Conservation (phyloP, 2,797 vertebrate species). For the Cygnus olor region DNA sequence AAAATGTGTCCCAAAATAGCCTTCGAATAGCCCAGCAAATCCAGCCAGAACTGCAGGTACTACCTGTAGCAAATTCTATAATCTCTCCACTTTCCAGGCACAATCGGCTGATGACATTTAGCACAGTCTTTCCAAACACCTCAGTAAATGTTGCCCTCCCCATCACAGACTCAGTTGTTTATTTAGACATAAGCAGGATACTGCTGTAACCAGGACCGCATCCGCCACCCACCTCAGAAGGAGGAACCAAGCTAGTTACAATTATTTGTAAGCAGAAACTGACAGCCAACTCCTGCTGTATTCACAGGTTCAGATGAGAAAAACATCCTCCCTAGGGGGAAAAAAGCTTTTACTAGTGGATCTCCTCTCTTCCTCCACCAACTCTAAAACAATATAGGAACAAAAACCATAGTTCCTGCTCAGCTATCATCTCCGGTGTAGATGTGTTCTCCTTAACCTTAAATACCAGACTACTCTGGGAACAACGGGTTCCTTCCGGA, state of each 20-base stretch:
- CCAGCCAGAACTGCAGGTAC: background rate
- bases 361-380: conserved; percentile 21
- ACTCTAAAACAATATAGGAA: background rate
- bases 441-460: background rate
- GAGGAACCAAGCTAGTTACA: background rate
- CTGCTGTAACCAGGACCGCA: background rate
- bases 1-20: background rate
- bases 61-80: background rate
- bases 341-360: background rate
- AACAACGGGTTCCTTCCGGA: conserved; percentile 1
- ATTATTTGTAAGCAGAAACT: background rate
- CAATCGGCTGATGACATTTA: background rate
- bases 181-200: background rate
- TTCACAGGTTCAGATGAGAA: background rate
- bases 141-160: background rate
- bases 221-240: fast-evolving
- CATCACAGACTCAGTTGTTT: background rate
- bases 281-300: background rate
- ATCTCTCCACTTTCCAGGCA: background rate
- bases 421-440: background rate
- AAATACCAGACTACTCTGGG: background rate
- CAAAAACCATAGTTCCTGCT: conserved; percentile 10
- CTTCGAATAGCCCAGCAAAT: background rate
- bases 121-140: background rate
- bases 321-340: conserved; percentile 4